Conservation (phyloP, 2,113 vertebrate species). For the Ondatra zibethicus region DNA sequence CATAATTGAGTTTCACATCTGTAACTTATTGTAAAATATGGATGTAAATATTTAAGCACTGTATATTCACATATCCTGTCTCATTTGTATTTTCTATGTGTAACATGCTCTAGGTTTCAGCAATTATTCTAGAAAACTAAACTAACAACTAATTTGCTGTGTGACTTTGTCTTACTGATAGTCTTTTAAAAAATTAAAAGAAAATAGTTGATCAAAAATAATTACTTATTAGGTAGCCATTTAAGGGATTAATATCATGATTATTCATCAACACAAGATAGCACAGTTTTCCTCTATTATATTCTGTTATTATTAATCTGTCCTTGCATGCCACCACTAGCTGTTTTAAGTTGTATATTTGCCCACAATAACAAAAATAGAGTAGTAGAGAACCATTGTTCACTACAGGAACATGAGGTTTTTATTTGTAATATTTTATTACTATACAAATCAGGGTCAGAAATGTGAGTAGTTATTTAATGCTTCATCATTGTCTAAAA, state of each 20-base stretch:
- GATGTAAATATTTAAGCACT: neutral
- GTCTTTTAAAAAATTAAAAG: neutral
- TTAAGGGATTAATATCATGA: neutral
- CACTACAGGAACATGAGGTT: neutral
- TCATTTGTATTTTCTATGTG: neutral
- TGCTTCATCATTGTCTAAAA: neutral
- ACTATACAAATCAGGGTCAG: neutral
- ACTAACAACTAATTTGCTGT: neutral
- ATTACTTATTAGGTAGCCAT: neutral
- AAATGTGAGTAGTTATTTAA: neutral
- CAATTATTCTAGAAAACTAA: neutral
- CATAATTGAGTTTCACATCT: neutral
- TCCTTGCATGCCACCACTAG: neutral
- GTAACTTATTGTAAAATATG: neutral
- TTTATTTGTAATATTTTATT: neutral
- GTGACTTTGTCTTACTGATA: neutral
- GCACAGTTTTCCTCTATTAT: neutral
- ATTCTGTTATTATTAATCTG: neutral
- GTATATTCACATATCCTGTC: neutral
- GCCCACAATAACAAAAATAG: neutral
- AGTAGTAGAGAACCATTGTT: neutral
- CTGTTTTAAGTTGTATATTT: neutral
- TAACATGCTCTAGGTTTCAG: neutral
- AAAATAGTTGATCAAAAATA: neutral
- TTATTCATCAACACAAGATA: neutral